Percentiles rank a stretch among this genome's conserved stretches.
Conservation (phyloP, 2,113 vertebrate genomes). For the Scomber japonicus region DNA sequence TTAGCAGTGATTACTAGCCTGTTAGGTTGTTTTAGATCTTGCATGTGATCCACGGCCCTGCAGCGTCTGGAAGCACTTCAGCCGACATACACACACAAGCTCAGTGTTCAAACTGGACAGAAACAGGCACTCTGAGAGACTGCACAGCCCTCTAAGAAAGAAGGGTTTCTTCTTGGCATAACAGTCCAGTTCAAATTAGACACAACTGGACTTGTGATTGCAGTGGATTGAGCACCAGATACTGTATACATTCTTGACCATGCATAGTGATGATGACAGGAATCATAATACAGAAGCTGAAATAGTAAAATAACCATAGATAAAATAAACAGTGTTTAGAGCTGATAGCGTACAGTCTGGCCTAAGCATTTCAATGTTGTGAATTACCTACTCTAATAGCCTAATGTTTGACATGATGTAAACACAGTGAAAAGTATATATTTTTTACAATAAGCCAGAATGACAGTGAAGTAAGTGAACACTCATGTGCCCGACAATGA, state of each 20-base stretch:
- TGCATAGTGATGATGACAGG: slow-evolving; percentile 25
- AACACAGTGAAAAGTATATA: slow-evolving; percentile 33
- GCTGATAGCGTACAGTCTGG: slow-evolving; percentile 45
- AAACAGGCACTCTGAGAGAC: slow-evolving; percentile 58
- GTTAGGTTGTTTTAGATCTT: slow-evolving; percentile 55
- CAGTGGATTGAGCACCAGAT: slow-evolving; percentile 39
- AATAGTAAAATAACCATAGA: slow-evolving; percentile 43
- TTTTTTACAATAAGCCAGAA: slow-evolving; percentile 39
- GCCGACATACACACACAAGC: slow-evolving; percentile 54
- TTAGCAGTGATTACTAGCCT: slow-evolving; percentile 66
- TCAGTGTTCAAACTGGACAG: slow-evolving; percentile 61
- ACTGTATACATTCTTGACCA: slow-evolving; percentile 37
- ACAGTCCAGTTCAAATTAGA: slow-evolving; percentile 48
- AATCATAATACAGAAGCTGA: slow-evolving; percentile 47
- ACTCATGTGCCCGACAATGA: slow-evolving; percentile 38
- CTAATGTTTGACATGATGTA: slow-evolving; percentile 50
- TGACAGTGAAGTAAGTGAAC: slow-evolving; percentile 49
- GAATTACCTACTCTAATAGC: slow-evolving; percentile 55
- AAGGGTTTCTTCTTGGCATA: slow-evolving; percentile 40
- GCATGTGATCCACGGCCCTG: slow-evolving; percentile 57
- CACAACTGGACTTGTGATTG: slow-evolving; percentile 39
- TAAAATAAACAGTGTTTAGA: slow-evolving; percentile 57
- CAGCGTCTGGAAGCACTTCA: slow-evolving; percentile 83
- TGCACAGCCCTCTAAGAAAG: slow-evolving; percentile 35
- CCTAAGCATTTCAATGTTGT: slow-evolving; percentile 34